A percentile compares a stretch with the other conserved stretches of the same genome.
phyloP scores from a whole-genome alignment of 2,113 vertebrate species.

The Rhombomys opimus region DNA sequence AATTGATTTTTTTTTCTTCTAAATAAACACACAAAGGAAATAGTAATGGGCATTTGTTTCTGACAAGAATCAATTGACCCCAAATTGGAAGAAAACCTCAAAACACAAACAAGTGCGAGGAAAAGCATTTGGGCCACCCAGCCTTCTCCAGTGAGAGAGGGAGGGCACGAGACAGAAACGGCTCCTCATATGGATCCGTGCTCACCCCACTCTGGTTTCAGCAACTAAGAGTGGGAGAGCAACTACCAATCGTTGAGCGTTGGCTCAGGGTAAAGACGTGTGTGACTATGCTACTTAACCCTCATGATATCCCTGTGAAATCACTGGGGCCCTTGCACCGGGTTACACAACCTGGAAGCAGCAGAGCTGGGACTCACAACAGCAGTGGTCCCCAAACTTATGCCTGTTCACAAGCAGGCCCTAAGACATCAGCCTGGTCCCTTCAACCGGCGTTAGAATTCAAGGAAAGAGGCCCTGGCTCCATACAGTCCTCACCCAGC shows the following conservation, averaged over 20 bases:
- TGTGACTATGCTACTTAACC: neutral
- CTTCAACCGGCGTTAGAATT: neutral
- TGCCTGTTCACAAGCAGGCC: neutral
- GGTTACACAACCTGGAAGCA: neutral
- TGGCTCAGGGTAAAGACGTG: neutral
- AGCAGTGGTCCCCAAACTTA: no score
- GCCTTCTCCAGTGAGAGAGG: neutral
- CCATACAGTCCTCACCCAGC: neutral
- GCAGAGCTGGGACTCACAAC: neutral
- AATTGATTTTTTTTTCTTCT: conserved; percentile 70
- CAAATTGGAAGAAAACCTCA: conserved; percentile 52
- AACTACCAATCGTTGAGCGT: neutral
- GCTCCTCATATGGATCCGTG: fast-evolving
- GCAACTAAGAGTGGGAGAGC: neutral
- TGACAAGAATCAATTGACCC: conserved; percentile 62
- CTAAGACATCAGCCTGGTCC: neutral
- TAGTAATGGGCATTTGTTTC: conserved; percentile 50
- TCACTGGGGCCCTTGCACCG: neutral
- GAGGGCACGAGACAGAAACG: neutral
- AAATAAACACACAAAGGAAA: conserved; percentile 75
- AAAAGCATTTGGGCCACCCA: neutral
- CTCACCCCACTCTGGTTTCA: neutral
- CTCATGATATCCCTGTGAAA: fast-evolving
- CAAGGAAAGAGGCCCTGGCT: neutral
- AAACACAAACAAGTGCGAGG: conserved; percentile 68